These are phyloP conservation scores for Polia nebulosa DNA, from an alignment of 2,888 invertebrate genomes.

Conservation along the genomic window DNA sequence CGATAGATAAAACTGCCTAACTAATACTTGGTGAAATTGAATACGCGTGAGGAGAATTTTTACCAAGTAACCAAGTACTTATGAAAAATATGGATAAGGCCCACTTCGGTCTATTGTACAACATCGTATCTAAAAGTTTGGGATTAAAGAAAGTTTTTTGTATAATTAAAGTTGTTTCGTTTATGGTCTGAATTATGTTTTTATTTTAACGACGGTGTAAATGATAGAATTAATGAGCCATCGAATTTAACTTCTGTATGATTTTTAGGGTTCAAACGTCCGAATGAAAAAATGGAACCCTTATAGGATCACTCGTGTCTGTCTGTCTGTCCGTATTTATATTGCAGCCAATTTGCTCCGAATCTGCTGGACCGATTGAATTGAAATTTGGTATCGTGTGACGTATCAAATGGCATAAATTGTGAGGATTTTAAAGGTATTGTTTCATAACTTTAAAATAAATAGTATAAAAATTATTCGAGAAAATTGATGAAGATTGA, in stretches of 20 bases:
- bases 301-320: too few species aligned
- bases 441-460: too few species aligned
- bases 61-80: conserved; percentile 38
- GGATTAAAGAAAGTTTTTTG: conserved; percentile 30
- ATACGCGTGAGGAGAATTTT: conserved; percentile 54
- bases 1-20: conserved; percentile 56
- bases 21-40: conserved; percentile 55
- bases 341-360: too few species aligned
- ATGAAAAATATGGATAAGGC: conserved; percentile 40
- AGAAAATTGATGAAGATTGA: too few species aligned
- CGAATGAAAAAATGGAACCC: too few species aligned
- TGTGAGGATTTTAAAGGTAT: too few species aligned
- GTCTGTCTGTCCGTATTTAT: too few species aligned
- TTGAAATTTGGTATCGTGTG: too few species aligned
- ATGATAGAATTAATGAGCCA: not conserved
- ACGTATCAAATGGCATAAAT: too few species aligned
- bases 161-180: conserved; percentile 32
- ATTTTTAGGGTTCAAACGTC: too few species aligned
- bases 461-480: too few species aligned
- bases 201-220: not conserved
- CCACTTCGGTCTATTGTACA: conserved; percentile 5
- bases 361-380: too few species aligned
- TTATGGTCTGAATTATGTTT: not conserved
- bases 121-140: conserved; percentile 27
- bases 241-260: not conserved